Base-by-base conservation (phyloP, 2,888 invertebrate species). In the Lasioglossum vierecki region DNA sequence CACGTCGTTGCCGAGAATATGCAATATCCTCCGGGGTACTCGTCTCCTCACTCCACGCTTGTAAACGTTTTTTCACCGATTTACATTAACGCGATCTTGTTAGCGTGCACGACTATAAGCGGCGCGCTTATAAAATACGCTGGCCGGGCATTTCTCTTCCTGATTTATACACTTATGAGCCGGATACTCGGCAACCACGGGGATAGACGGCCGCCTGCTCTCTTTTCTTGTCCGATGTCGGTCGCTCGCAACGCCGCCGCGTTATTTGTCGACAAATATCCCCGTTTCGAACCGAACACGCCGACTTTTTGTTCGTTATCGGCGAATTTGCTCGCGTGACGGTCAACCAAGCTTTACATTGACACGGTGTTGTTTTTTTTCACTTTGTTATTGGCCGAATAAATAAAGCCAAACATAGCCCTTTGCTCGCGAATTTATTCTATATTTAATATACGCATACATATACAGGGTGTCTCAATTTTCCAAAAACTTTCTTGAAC, bases 101-200 rank as follows among this genome's bases (percentile, higher is more conserved):
- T 80, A 80, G 80, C 80, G 85, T 35, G 75, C 44, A 72, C 46
- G 71, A 72, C 30, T 72, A 72, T 46, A 46, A 46, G 39, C 74
- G 57, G 46, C 15, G 46, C 44, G 53, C 81, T 78, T 74, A 81
- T 74, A 85, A 85, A 81, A 78, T 85, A 75, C 53, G 78, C 22
- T 30, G 76, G 46, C 46, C 78, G 44, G 63, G 68, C 80, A 75
- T 85, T 81, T 85, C 85, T 81, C 85, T 72, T 78, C 71, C 75
- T 85, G 85, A 85, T 85, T 85, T 85, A 85, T 85, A 77, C 74
- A 81, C 85, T 85, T 66, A 78, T 49, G 85, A 85, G 66, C 63
- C 76, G 85, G 71, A 77, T 80, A 77, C 75, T 71, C 30, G 30
- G 30, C 30, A 30, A 30, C 30, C 30, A 30, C 30, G 30, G 30